Conservation (phyloP, 2,888 invertebrate genomes). For the Pseudococcus jackbeardsleyi region DNA sequence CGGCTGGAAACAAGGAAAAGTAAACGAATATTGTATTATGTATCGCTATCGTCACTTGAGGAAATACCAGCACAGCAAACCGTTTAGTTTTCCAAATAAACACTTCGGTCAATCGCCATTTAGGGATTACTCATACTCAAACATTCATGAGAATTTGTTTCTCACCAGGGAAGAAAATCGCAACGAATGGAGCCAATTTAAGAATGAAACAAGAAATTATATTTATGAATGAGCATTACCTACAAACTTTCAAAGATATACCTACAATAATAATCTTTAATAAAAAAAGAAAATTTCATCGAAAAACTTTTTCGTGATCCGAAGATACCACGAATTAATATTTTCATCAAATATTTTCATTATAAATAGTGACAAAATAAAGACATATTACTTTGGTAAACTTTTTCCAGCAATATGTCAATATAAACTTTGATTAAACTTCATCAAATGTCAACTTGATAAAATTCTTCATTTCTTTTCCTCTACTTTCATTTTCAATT, state of each 20-base stretch:
- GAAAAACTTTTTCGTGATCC: neutral
- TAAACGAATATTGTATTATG: neutral
- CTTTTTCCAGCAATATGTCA: neutral
- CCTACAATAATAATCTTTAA: neutral
- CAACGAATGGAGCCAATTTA: neutral
- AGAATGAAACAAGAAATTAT: neutral
- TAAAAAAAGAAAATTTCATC: neutral
- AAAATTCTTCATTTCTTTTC: neutral
- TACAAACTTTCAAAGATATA: neutral
- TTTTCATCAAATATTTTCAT: constrained; percentile 11
- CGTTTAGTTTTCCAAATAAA: constrained; percentile 7
- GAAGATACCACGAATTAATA: neutral
- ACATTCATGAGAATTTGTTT: neutral
- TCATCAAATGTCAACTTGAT: constrained; percentile 8
- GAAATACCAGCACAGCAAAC: neutral
- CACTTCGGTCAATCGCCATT: neutral
- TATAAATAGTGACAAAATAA: constrained; percentile 24
- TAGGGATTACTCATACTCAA: neutral
- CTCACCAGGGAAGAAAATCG: neutral
- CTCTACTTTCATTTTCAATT: neutral
- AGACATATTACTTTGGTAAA: constrained; percentile 10
- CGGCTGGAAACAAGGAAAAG: neutral
- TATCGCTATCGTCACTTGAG: neutral
- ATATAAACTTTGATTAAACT: constrained; percentile 19
- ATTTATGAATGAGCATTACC: neutral